Conservation (phyloP, 2,113 vertebrate genomes). For the Psophia crepitans region DNA sequence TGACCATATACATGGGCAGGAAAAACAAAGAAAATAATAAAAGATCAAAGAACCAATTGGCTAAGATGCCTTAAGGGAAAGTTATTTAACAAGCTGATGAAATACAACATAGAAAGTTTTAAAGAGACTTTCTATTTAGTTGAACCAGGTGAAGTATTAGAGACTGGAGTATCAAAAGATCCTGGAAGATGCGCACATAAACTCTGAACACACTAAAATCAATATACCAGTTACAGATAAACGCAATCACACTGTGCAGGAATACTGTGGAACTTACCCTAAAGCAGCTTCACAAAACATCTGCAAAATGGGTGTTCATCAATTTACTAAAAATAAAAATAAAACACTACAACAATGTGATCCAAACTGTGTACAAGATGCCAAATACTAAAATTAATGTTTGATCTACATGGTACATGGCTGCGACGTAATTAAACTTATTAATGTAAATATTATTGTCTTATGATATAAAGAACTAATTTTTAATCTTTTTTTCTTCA, state of each 20-base stretch:
- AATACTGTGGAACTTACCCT: neutral
- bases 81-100: neutral
- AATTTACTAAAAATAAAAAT: neutral
- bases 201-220: neutral
- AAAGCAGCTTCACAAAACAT: neutral
- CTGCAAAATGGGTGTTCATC: neutral
- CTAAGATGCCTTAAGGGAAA: neutral
- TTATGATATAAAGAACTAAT: neutral
- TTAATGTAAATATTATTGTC: neutral
- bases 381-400: neutral
- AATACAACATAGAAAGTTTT: neutral
- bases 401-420: fast-evolving
- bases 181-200: neutral
- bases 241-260: neutral
- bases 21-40: neutral
- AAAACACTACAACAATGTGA: neutral
- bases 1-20: neutral
- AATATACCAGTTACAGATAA: neutral
- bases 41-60: neutral
- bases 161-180: neutral
- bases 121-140: neutral
- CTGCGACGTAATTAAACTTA: neutral
- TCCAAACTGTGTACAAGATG: neutral
- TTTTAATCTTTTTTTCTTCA: neutral
- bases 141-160: neutral